phyloP scores from a whole-genome alignment of 2,113 vertebrate species.

The Stigmatopora nigra region DNA sequence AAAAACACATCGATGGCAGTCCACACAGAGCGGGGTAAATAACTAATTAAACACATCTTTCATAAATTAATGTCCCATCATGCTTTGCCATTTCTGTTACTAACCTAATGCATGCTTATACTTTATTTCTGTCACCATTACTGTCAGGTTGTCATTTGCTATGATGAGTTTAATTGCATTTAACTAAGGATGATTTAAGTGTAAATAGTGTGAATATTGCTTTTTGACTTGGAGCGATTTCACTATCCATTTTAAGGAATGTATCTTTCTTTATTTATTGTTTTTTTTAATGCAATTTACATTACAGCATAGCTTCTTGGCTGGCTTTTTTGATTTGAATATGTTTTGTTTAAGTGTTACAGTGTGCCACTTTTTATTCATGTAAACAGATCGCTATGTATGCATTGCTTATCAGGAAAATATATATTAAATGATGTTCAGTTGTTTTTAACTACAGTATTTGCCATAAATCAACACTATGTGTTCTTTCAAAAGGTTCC shows the following conservation, averaged over 20 bases:
- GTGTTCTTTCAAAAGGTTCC: slow-evolving; percentile 80
- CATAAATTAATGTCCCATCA: slow-evolving; percentile 60
- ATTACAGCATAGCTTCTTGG: slow-evolving; percentile 8
- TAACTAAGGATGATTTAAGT: slow-evolving; percentile 36
- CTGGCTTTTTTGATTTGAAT: slow-evolving; percentile 16
- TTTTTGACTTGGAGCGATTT: slow-evolving; percentile 58
- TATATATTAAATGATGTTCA: background rate
- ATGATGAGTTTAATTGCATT: slow-evolving; percentile 42
- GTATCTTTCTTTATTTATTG: background rate
- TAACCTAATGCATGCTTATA: slow-evolving; percentile 64
- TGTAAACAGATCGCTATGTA: slow-evolving; percentile 51
- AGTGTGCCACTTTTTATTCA: slow-evolving; percentile 45
- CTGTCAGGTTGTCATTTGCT: slow-evolving; percentile 53
- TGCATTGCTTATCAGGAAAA: slow-evolving; percentile 40
- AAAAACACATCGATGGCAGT: slow-evolving; percentile 77
- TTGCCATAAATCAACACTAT: slow-evolving; percentile 16
- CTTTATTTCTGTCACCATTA: slow-evolving; percentile 45
- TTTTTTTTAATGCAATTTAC: slow-evolving; percentile 1
- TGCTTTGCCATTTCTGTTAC: slow-evolving; percentile 32
- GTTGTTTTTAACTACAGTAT: background rate
- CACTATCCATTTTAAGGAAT: slow-evolving; percentile 35
- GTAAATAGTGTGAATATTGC: slow-evolving; percentile 43
- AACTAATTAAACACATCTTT: slow-evolving; percentile 65
- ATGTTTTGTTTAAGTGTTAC: slow-evolving; percentile 46
- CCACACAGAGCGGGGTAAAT: slow-evolving; percentile 92